Conservation (phyloP, 2,113 vertebrate genomes). For the Notarius lentiginosus region DNA sequence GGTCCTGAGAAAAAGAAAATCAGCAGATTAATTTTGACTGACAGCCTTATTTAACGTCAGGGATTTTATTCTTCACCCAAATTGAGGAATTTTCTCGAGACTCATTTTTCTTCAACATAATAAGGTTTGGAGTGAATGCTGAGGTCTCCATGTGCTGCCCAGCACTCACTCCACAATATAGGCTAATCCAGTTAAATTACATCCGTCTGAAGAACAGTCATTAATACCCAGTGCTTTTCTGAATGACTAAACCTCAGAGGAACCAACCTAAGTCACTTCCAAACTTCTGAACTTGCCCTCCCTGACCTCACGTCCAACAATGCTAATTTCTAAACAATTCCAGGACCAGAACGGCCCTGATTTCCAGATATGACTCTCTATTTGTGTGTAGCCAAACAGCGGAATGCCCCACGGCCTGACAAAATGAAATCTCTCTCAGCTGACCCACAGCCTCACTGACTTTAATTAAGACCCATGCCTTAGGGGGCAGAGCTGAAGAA, state of each 20-base stretch:
- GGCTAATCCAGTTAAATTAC: neutral
- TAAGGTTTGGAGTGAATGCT: neutral
- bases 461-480: slow-evolving; percentile 50
- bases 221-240: neutral
- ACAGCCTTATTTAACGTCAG: neutral
- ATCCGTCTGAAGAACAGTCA: neutral
- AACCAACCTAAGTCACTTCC: neutral
- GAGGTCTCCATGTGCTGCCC: neutral
- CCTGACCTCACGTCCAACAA: neutral
- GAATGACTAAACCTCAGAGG: neutral
- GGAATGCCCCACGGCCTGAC: neutral
- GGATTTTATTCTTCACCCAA: neutral
- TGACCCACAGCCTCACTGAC: slow-evolving; percentile 16
- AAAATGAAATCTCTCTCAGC: slow-evolving; percentile 26
- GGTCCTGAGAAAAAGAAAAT: neutral
- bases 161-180: neutral
- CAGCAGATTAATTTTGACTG: neutral
- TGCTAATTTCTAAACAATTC: neutral
- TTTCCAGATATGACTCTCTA: neutral
- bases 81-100: neutral
- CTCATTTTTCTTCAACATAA: neutral
- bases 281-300: neutral
- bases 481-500: slow-evolving; percentile 37
- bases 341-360: neutral
- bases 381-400: slow-evolving; percentile 3